Conservation (phyloP, 2,113 vertebrate species). For the Pelobates fuscus region DNA sequence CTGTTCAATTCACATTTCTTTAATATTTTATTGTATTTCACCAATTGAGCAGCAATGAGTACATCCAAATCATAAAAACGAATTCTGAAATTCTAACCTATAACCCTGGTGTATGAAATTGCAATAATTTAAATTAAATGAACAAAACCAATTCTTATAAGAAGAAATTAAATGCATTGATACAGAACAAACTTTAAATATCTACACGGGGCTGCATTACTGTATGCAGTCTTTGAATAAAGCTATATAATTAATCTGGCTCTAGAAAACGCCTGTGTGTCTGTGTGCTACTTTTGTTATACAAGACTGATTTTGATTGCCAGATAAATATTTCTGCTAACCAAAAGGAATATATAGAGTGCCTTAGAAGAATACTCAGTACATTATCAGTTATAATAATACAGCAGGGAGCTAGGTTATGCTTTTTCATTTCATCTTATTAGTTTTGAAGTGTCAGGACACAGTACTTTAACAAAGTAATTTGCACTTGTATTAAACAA, state of each 20-base stretch:
- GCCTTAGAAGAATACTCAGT: background rate
- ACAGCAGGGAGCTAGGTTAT: background rate
- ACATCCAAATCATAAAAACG: too few species aligned
- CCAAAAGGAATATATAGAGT: conserved; percentile 1
- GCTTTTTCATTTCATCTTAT: conserved; percentile 7
- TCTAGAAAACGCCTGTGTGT: background rate
- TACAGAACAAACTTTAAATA: background rate
- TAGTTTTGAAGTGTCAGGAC: conserved; percentile 17
- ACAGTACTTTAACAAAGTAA: conserved; percentile 19
- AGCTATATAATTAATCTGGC: conserved; percentile 15
- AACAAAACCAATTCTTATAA: too few species aligned
- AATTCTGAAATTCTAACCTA: too few species aligned
- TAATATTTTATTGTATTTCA: too few species aligned
- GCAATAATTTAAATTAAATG: too few species aligned
- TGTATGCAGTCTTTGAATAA: background rate
- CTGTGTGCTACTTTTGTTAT: conserved; percentile 11
- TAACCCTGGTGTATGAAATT: too few species aligned
- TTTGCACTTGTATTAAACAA: conserved; percentile 7
- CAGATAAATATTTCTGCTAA: conserved; percentile 8
- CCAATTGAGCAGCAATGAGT: too few species aligned
- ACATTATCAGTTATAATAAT: conserved; percentile 6
- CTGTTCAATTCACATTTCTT: too few species aligned
- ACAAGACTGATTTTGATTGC: conserved; percentile 21
- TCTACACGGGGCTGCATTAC: background rate
- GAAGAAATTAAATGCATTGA: too few species aligned